Evolutionary conservation across 2,797 vertebrate species (phyloP), one percentile per base, ranked within the genome.

Genomic region (Lepilemur ruficaudatus): DNA sequence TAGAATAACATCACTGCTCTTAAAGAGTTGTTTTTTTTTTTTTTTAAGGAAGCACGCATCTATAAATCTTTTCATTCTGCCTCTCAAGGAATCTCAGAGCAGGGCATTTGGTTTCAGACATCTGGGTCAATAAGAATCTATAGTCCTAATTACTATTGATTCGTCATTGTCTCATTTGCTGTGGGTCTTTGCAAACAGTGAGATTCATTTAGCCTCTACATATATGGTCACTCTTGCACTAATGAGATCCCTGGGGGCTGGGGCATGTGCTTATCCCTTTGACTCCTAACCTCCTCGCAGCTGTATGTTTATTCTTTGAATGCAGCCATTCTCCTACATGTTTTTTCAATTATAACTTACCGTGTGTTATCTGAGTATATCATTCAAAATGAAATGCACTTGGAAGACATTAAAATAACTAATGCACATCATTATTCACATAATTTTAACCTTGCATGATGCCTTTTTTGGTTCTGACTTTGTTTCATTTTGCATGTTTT

Each of bases 321-420:
- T 98, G 92, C 97, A 98, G 98, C 93, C 98, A 97, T 98, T 98
- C 96, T 96, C 96, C 96, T 93, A 88, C 98, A 99, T 97, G 97
- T 98, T 99, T 98, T 99, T 99, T 97, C 98, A 98, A 99, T 99
- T 99, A 99, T 98, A 98, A 92, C 96, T 98, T 98, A 98, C 98
- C 98, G 98, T 99, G 98, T 96, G 96, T 98, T 98, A 98, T 98
- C 97, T 98, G 97, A 98, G 98, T 96, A 95, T 97, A 99, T 98
- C 98, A 98, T 93, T 98, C 98, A 98, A 98, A 98, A 98, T 98
- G 98, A 98, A 98, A 95, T 98, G 96, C 98, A 98, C 98, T 99
- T 99, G 99, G 98, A 99, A 99, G 98, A 98, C 98, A 98, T 99
- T 99, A 99, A 98, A 98, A 98, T 98, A 98, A 98, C 98, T 97